Percentiles rank a stretch among this genome's conserved stretches.
Evolutionary conservation across 2,888 invertebrate species (phyloP).

Genomic region (Stratiomys singularior): DNA sequence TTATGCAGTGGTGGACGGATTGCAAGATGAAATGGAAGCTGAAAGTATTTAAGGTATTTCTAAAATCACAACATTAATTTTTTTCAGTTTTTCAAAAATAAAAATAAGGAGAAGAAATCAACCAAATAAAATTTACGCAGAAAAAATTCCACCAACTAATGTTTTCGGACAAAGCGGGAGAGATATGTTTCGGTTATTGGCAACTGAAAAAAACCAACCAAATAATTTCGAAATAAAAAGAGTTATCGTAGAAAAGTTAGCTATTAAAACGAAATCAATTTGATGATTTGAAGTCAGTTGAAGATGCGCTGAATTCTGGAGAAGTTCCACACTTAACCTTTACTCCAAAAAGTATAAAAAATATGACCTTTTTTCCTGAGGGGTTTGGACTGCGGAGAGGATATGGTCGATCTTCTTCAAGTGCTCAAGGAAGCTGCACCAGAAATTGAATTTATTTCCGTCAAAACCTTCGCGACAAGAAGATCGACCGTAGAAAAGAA

Average conservation of each 20-base stretch:
- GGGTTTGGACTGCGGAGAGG: neutral
- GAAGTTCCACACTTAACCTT: neutral
- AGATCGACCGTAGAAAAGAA: neutral
- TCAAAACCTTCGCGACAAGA: neutral
- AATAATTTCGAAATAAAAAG: neutral
- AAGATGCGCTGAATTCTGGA: neutral
- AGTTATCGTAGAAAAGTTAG: neutral
- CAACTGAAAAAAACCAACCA: neutral
- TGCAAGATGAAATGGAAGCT: too few relatives aligned
- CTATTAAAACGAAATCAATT: neutral
- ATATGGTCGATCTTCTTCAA: neutral
- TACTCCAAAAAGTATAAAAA: neutral
- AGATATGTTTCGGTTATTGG: neutral
- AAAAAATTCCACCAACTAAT: neutral
- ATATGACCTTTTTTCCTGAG: neutral
- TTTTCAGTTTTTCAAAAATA: too few relatives aligned
- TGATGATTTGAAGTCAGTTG: neutral
- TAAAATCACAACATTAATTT: too few relatives aligned
- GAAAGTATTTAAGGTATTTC: too few relatives aligned
- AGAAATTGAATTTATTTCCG: too few relatives aligned
- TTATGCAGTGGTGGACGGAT: too few relatives aligned
- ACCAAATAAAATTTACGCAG: too few relatives aligned
- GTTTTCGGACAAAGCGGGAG: neutral
- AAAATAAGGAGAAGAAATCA: too few relatives aligned
- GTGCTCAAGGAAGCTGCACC: neutral